Evolutionary conservation across 1,140 invertebrate species (phyloP).

Genomic region (Brachionus rubens): DNA sequence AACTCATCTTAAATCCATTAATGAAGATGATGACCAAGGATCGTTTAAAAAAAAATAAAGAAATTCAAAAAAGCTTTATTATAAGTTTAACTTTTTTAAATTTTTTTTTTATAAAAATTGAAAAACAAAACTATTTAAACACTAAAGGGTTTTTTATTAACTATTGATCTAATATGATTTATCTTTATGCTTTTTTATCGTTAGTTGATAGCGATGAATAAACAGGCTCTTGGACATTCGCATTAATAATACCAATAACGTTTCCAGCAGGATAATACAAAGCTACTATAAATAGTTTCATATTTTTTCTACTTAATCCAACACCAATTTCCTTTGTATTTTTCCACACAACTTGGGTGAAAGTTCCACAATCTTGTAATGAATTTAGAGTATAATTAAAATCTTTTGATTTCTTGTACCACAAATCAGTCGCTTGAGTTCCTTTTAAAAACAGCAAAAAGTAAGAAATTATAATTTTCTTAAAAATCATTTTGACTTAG

Average conservation of each 20-base stretch:
- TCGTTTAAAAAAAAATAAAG: no score
- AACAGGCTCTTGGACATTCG: neutral
- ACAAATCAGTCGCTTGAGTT: neutral
- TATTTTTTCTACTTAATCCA: neutral
- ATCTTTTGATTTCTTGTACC: neutral
- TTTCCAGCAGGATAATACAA: slow-evolving; percentile 37
- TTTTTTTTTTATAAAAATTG: no score
- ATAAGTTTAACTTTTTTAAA: no score
- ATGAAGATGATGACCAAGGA: no score
- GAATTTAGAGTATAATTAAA: neutral
- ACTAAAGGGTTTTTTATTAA: no score
- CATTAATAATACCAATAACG: neutral
- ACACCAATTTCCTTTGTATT: slow-evolving; percentile 23
- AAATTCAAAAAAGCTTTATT: no score
- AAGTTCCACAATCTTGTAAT: neutral
- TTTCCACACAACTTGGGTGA: slow-evolving; percentile 46
- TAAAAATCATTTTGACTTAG: no score
- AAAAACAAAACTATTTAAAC: no score
- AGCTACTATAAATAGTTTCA: neutral
- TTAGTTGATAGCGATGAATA: neutral
- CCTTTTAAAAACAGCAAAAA: neutral
- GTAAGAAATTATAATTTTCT: no score
- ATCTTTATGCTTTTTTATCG: no score
- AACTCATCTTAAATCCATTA: no score
- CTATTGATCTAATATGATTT: no score